Percentiles rank a stretch among this genome's conserved stretches.
phyloP scores from a whole-genome alignment of 2,113 vertebrate genomes.

The Periophthalmodon schlosseri region DNA sequence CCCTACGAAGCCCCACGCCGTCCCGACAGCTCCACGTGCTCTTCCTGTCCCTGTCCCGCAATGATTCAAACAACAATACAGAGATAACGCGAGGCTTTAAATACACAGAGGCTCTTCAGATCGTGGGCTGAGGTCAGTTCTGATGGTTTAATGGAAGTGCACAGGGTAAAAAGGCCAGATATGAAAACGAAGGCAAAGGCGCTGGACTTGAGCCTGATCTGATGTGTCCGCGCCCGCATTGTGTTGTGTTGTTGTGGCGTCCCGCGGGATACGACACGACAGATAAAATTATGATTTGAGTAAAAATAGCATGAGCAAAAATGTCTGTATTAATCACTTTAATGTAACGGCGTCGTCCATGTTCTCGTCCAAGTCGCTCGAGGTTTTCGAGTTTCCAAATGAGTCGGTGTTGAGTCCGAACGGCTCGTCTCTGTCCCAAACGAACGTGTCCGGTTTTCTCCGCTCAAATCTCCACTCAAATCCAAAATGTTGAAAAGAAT shows the following conservation, averaged over 20 bases:
- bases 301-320: slow-evolving; percentile 31
- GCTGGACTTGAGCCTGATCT: slow-evolving; percentile 15
- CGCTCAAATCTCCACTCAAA: neutral
- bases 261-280: slow-evolving; percentile 3
- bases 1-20: slow-evolving; percentile 52
- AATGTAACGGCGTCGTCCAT: neutral
- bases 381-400: no score
- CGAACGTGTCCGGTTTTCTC: neutral
- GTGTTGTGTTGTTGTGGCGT: neutral
- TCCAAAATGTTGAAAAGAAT: neutral
- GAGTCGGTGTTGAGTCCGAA: no score
- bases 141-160: neutral
- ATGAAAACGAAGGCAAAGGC: neutral
- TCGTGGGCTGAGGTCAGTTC: slow-evolving; percentile 16
- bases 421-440: no score
- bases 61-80: slow-evolving; percentile 15
- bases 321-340: neutral
- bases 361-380: neutral
- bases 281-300: slow-evolving; percentile 25
- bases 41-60: slow-evolving; percentile 13
- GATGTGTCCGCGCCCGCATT: slow-evolving; percentile 1
- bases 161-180: slow-evolving; percentile 1
- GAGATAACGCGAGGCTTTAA: slow-evolving; percentile 28
- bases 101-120: slow-evolving; percentile 22
- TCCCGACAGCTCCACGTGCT: slow-evolving; percentile 29